phyloP scores from a whole-genome alignment of 2,113 vertebrate genomes.

The Aldabrachelys gigantea region DNA sequence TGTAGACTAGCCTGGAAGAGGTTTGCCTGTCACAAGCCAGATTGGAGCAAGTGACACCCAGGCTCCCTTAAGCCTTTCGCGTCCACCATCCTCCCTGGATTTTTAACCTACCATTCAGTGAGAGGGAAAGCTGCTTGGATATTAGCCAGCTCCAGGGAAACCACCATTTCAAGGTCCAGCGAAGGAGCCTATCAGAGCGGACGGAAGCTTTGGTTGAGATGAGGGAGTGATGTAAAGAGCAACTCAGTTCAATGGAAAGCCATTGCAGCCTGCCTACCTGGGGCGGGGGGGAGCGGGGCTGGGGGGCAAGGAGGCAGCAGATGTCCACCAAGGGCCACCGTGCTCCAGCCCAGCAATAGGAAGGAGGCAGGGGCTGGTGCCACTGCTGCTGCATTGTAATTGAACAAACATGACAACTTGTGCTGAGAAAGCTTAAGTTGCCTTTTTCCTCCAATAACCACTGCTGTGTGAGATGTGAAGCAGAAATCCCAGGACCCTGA shows the following conservation, averaged over 20 bases:
- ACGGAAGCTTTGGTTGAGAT: conserved; percentile 20
- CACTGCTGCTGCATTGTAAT: conserved; percentile 31
- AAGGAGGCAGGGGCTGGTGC: conserved; percentile 43
- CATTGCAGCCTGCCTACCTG: conserved; percentile 34
- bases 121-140: conserved; percentile 43
- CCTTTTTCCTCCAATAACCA: background rate
- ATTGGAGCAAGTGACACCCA: background rate
- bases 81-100: conserved; percentile 33
- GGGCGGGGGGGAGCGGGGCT: conserved; percentile 16
- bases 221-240: conserved; percentile 26
- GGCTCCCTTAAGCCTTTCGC: conserved; percentile 14
- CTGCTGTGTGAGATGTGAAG: fast-evolving
- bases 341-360: background rate
- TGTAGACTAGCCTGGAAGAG: conserved; percentile 38
- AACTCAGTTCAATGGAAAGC: conserved; percentile 57
- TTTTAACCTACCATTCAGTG: background rate
- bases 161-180: conserved; percentile 56
- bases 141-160: background rate
- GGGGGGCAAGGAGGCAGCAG: conserved; percentile 56
- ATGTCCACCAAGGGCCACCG: conserved; percentile 47
- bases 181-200: conserved; percentile 41
- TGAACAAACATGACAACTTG: background rate
- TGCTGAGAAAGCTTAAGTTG: background rate
- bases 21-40: conserved; percentile 6
- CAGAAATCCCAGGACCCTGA: background rate